Percentiles rank a stretch among this genome's conserved stretches.
Evolutionary conservation across 2,797 vertebrate genomes (phyloP).

Genomic region (Hirundo rustica): DNA sequence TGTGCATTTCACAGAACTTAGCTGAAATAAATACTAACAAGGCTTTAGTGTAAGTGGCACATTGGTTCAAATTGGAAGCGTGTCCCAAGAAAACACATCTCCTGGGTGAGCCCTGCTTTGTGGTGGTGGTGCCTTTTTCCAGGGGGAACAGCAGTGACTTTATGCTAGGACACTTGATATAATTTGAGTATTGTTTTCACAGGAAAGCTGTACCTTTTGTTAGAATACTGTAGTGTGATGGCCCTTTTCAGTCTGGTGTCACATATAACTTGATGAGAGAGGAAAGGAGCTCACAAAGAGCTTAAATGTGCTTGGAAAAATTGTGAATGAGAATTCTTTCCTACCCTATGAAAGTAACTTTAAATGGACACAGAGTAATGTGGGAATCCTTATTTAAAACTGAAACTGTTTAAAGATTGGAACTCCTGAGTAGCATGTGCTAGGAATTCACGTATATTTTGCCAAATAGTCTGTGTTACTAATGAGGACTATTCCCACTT

Average conservation of each 20-base stretch:
- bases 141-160: background rate
- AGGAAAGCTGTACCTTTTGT: background rate
- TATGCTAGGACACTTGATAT: background rate
- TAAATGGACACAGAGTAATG: background rate
- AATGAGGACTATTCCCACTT: background rate
- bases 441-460: background rate
- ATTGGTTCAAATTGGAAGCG: background rate
- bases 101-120: background rate
- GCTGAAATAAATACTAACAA: background rate
- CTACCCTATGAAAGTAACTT: background rate
- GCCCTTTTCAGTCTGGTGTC: background rate
- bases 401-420: background rate
- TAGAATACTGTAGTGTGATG: background rate
- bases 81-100: background rate
- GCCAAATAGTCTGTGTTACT: background rate
- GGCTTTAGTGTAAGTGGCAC: background rate
- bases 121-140: background rate
- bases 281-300: background rate
- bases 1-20: background rate
- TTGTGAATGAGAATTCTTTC: background rate
- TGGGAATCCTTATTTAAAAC: background rate
- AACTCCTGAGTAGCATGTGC: background rate
- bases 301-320: slow-evolving; percentile 14
- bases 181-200: background rate
- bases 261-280: background rate